Percentiles rank a stretch among this genome's conserved stretches.
These are phyloP conservation scores for Myripristis jacobus DNA, from an alignment of 2,797 vertebrate species.

Conservation along the genomic window DNA sequence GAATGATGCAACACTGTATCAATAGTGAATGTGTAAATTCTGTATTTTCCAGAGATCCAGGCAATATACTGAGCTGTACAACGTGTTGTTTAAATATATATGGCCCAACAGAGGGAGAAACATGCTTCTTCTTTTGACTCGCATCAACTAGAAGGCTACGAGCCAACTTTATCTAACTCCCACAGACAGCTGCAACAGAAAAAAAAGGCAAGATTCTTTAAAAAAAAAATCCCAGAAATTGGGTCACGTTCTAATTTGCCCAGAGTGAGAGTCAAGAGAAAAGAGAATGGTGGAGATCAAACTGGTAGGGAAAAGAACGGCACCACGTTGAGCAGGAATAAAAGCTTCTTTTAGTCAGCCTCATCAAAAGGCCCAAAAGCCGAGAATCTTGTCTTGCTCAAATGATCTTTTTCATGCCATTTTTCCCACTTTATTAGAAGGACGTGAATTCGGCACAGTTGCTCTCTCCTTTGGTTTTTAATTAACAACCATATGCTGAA, in stretches of 20 bases:
- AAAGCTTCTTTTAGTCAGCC: constrained; percentile 9
- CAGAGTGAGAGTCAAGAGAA: constrained; percentile 21
- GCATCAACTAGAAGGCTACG: constrained; percentile 17
- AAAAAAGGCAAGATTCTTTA: constrained; percentile 9
- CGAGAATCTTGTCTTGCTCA: constrained; percentile 17
- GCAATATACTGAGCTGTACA: neutral
- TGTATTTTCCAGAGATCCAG: constrained; percentile 21
- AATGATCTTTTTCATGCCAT: neutral
- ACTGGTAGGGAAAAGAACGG: constrained; percentile 12
- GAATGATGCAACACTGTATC: constrained; percentile 46
- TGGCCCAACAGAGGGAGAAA: neutral
- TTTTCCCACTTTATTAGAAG: neutral
- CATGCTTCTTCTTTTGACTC: neutral
- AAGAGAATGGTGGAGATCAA: constrained; percentile 30
- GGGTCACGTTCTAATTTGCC: constrained; percentile 60
- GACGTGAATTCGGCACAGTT: constrained; percentile 2
- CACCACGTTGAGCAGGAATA: neutral
- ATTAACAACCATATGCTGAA: constrained; percentile 24
- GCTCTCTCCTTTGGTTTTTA: constrained; percentile 3
- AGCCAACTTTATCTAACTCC: constrained; percentile 57
- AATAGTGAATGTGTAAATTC: constrained; percentile 46
- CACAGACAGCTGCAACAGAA: constrained; percentile 23
- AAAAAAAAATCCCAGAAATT: constrained; percentile 59
- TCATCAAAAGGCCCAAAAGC: constrained; percentile 31
- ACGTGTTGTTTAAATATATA: constrained; percentile 5